A percentile compares a stretch with the other conserved stretches of the same genome.
These are phyloP conservation scores for Machimus rusticus DNA, from an alignment of 2,888 invertebrate genomes.

Conservation along the genomic window DNA sequence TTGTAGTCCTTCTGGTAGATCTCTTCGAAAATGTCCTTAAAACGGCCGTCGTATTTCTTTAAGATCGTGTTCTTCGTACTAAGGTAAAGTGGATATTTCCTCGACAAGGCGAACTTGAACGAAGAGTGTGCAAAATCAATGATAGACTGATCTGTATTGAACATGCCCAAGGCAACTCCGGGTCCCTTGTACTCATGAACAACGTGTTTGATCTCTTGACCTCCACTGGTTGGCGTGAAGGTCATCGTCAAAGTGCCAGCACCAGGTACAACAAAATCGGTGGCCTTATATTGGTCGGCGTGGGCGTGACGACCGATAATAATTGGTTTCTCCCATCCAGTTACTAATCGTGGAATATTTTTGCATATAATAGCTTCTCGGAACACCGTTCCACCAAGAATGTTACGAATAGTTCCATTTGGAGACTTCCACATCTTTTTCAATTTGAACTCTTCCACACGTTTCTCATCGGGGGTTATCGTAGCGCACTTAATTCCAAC, in stretches of 20 bases:
- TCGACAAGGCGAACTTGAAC: slow-evolving; percentile 85
- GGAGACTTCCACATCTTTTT: slow-evolving; percentile 93
- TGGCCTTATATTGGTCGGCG: slow-evolving; percentile 97
- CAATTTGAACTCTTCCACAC: slow-evolving; percentile 89
- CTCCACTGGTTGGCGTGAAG: slow-evolving; percentile 73
- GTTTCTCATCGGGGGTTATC: slow-evolving; percentile 96
- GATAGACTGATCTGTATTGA: slow-evolving; percentile 95
- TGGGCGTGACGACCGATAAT: slow-evolving; percentile 98
- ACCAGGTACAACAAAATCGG: slow-evolving; percentile 94
- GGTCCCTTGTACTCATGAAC: slow-evolving; percentile 87
- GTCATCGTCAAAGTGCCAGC: slow-evolving; percentile 86
- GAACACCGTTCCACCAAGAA: slow-evolving; percentile 78
- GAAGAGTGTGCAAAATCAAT: slow-evolving; percentile 94
- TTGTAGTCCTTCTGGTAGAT: slow-evolving; percentile 92
- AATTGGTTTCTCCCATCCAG: slow-evolving; percentile 95
- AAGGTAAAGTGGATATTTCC: slow-evolving; percentile 88
- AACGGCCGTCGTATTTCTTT: slow-evolving; percentile 94
- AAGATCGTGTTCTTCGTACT: slow-evolving; percentile 98
- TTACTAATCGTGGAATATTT: slow-evolving; percentile 94
- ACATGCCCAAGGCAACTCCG: slow-evolving; percentile 95
- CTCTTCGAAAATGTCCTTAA: slow-evolving; percentile 97
- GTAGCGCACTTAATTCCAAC: slow-evolving; percentile 99
- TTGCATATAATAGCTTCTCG: slow-evolving; percentile 88
- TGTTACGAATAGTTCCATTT: slow-evolving; percentile 88
- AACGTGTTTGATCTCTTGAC: slow-evolving; percentile 72